Evolutionary conservation across 2,888 invertebrate genomes (phyloP).

Genomic region (Himalopsyche japonica): DNA sequence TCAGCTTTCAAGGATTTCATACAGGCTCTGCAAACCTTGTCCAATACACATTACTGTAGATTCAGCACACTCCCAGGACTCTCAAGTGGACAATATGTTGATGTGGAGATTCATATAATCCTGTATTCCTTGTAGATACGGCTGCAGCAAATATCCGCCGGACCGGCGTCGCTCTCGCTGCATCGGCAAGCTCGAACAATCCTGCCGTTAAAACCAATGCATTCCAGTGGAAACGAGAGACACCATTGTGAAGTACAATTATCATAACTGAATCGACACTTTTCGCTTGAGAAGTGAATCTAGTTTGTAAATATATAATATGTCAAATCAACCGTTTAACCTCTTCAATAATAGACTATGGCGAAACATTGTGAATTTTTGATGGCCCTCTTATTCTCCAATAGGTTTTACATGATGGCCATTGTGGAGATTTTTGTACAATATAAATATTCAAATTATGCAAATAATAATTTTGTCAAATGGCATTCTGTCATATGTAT

Average conservation of each 20-base stretch:
- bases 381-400: too few relatives aligned
- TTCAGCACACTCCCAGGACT: too few relatives aligned
- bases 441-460: too few relatives aligned
- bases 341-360: not conserved
- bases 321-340: not conserved
- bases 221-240: slow-evolving; percentile 85
- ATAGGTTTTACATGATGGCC: too few relatives aligned
- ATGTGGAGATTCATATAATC: not conserved
- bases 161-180: slow-evolving; percentile 60
- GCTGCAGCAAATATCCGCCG: slow-evolving; percentile 67
- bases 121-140: slow-evolving; percentile 48
- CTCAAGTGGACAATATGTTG: too few relatives aligned
- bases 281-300: not conserved
- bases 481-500: too few relatives aligned
- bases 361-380: not conserved
- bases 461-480: too few relatives aligned
- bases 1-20: too few relatives aligned
- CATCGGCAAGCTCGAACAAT: slow-evolving; percentile 61
- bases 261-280: not conserved
- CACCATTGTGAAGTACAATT: slow-evolving; percentile 61
- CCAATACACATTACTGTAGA: too few relatives aligned
- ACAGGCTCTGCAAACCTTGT: too few relatives aligned
- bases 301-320: not conserved
- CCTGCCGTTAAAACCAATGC: slow-evolving; percentile 73
- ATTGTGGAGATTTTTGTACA: too few relatives aligned